Conservation (phyloP, 2,888 invertebrate species). For the Endomychus coccineus region DNA sequence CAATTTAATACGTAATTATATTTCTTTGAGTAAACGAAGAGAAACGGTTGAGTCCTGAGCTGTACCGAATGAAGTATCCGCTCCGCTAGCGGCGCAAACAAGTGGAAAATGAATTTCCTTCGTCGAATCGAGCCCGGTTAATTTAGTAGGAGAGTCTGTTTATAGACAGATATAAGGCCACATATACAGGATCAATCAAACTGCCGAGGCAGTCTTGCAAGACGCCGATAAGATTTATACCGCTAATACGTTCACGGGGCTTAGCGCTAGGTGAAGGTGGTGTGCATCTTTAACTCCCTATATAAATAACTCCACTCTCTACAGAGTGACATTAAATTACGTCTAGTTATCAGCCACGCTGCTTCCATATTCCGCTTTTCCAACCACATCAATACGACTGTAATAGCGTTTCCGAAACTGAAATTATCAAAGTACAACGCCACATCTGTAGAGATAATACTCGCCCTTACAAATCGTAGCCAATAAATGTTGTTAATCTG, state of each 20-base stretch:
- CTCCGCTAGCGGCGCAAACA: constrained; percentile 44
- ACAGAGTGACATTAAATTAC: constrained; percentile 19
- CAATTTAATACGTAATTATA: not conserved
- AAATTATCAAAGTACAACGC: too few species aligned
- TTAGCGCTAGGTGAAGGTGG: constrained; percentile 7
- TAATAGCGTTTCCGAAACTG: too few species aligned
- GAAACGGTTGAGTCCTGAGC: not conserved
- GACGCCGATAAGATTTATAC: constrained; percentile 45
- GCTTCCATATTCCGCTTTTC: too few species aligned
- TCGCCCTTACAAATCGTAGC: too few species aligned
- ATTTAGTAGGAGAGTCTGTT: constrained; percentile 44
- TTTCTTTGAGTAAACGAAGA: not conserved
- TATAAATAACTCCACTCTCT: constrained; percentile 24
- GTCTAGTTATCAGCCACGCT: constrained; percentile 24
- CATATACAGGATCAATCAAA: constrained; percentile 39
- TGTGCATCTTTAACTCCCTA: constrained; percentile 11
- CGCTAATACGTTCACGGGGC: constrained; percentile 17
- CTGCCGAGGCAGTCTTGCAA: constrained; percentile 44
- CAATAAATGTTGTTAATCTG: too few species aligned
- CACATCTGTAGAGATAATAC: too few species aligned
- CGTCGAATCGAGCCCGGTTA: constrained; percentile 45
- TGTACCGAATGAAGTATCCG: constrained; percentile 34
- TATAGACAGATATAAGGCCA: constrained; percentile 41
- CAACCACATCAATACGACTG: too few species aligned
- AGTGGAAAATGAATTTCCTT: constrained; percentile 48